Conservation (phyloP, 2,113 vertebrate species). For the Saguinus midas region DNA sequence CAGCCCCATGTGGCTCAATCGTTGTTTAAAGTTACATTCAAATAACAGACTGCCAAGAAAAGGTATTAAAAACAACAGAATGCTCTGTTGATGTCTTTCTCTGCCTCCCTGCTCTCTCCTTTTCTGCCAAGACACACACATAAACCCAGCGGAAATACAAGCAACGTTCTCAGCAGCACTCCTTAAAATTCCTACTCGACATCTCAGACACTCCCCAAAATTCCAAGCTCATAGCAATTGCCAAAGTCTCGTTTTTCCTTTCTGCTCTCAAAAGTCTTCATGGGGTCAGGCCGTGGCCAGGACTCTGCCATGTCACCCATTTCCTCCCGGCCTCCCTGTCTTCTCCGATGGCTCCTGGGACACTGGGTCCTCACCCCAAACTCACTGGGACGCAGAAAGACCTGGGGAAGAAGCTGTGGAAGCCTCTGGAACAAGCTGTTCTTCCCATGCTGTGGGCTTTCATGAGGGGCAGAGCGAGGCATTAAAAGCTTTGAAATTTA, state of each 20-base stretch:
- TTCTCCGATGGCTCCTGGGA: neutral
- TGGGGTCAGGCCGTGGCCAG: rapidly evolving
- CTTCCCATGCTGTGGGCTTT: neutral
- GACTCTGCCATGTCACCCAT: too few relatives aligned
- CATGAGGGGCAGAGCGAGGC: neutral
- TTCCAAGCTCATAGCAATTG: neutral
- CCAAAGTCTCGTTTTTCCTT: neutral
- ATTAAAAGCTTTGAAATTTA: too few relatives aligned
- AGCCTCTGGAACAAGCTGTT: neutral
- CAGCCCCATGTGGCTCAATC: rapidly evolving
- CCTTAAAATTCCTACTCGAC: neutral
- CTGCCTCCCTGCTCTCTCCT: neutral
- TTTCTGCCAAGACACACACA: neutral
- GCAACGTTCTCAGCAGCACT: neutral
- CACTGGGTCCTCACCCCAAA: neutral
- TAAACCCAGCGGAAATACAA: neutral
- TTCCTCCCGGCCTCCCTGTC: rapidly evolving
- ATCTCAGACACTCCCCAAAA: conserved; percentile 23
- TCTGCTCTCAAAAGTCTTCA: neutral
- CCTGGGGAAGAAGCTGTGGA: neutral
- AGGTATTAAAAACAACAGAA: neutral
- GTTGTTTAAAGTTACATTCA: neutral
- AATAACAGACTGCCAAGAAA: neutral
- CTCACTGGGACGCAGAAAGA: neutral
- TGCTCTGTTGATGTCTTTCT: neutral